These are phyloP conservation scores for Karalla daura DNA, from an alignment of 2,797 vertebrate species.

Conservation along the genomic window DNA sequence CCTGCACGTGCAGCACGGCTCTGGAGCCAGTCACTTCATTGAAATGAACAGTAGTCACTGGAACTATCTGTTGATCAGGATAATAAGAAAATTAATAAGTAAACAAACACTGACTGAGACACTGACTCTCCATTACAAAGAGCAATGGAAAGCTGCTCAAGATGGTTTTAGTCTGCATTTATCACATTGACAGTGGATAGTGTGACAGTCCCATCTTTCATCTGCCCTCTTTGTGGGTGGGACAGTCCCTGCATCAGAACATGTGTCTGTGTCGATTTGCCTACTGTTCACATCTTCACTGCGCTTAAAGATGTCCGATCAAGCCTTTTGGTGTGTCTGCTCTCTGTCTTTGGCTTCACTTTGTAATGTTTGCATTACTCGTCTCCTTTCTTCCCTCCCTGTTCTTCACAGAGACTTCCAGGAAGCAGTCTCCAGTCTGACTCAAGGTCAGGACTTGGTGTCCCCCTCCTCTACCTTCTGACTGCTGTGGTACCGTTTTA, in stretches of 20 bases:
- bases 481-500: slow-evolving; percentile 51
- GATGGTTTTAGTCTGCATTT: not conserved
- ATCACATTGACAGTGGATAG: not conserved
- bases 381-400: slow-evolving; percentile 11
- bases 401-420: slow-evolving; percentile 16
- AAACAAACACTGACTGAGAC: too few relatives aligned
- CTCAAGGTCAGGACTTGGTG: slow-evolving; percentile 45
- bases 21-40: too few relatives aligned
- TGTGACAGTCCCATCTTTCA: not conserved
- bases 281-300: not conserved
- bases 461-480: slow-evolving; percentile 33
- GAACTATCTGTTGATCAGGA: too few relatives aligned
- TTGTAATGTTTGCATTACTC: slow-evolving; percentile 32
- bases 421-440: slow-evolving; percentile 36
- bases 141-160: not conserved
- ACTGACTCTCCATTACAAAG: too few relatives aligned
- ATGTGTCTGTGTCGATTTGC: slow-evolving; percentile 3
- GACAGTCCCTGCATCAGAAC: not conserved
- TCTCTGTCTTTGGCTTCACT: slow-evolving; percentile 33
- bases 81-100: too few relatives aligned
- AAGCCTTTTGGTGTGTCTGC: slow-evolving; percentile 53
- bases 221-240: not conserved
- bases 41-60: too few relatives aligned
- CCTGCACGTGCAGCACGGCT: too few relatives aligned
- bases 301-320: slow-evolving; percentile 30